These are phyloP conservation scores for Semnornis frantzii DNA, from an alignment of 2,113 vertebrate species.

Conservation along the genomic window DNA sequence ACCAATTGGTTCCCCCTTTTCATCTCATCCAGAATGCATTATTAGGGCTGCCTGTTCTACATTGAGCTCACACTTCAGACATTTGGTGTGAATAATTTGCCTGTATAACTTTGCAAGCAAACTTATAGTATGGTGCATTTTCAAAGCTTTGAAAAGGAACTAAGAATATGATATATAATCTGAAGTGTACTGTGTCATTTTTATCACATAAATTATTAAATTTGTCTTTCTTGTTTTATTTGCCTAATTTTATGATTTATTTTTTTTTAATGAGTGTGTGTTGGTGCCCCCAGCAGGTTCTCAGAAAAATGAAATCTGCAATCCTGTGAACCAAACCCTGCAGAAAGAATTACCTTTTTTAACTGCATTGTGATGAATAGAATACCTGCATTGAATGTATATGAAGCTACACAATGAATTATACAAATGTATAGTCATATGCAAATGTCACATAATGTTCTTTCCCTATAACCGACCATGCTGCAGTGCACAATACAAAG, in stretches of 20 bases:
- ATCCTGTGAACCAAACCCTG: background rate
- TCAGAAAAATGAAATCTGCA: slow-evolving; percentile 3
- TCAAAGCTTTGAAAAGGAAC: background rate
- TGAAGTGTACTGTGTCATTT: background rate
- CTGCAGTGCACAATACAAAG: background rate
- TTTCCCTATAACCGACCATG: background rate
- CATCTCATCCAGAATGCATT: background rate
- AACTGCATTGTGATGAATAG: background rate
- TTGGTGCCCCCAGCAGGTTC: slow-evolving; percentile 58
- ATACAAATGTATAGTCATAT: background rate
- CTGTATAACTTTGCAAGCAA: background rate
- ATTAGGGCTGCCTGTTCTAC: background rate
- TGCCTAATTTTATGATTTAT: background rate
- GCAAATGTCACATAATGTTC: background rate
- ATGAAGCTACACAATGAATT: background rate
- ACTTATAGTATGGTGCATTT: background rate
- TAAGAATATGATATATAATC: background rate
- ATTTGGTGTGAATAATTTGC: background rate
- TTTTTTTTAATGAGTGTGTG: background rate
- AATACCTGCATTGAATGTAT: background rate
- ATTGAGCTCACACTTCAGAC: background rate
- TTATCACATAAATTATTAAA: background rate
- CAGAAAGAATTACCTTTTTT: background rate
- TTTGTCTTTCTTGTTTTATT: background rate
- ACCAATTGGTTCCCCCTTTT: background rate